A percentile compares a stretch with the other conserved stretches of the same genome.
These are phyloP conservation scores for Liasis olivaceus DNA, from an alignment of 2,797 vertebrate species.

Conservation along the genomic window DNA sequence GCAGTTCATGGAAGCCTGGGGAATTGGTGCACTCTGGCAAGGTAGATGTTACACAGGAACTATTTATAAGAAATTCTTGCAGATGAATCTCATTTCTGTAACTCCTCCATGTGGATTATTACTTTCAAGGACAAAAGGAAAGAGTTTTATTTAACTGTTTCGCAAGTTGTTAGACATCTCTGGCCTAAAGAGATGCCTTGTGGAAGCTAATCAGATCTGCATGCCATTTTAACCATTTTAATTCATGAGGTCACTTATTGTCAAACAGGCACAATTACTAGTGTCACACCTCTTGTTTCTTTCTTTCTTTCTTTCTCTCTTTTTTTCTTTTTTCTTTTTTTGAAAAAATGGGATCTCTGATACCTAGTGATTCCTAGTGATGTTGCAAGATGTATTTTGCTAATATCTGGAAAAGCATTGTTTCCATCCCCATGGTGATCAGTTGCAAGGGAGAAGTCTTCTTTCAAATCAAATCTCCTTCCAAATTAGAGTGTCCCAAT, in stretches of 20 bases:
- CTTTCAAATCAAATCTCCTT: too few relatives aligned
- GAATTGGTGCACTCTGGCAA: conserved; percentile 45
- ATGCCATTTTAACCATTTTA: conserved; percentile 1
- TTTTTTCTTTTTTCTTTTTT: background rate
- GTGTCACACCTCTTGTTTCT: conserved; percentile 29
- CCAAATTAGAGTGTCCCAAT: too few relatives aligned
- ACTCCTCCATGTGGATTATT: conserved; percentile 44
- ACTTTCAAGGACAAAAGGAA: conserved; percentile 41
- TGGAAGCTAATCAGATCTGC: conserved; percentile 21
- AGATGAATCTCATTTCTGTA: conserved; percentile 51
- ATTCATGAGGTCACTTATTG: background rate
- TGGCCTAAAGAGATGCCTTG: conserved; percentile 30
- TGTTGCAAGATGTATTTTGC: too few relatives aligned
- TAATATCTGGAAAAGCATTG: too few relatives aligned
- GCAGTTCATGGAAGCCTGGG: background rate
- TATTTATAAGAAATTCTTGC: conserved; percentile 54
- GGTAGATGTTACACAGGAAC: conserved; percentile 30
- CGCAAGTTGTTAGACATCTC: conserved; percentile 26
- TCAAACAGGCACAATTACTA: conserved; percentile 27
- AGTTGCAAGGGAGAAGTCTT: too few relatives aligned
- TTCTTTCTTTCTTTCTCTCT: background rate
- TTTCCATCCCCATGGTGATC: too few relatives aligned
- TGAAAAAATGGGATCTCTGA: too few relatives aligned
- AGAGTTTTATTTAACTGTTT: conserved; percentile 19
- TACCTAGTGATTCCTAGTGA: too few relatives aligned